These are phyloP conservation scores for Nemopilema nomurai DNA, from an alignment of 30 jellyfish, hydroid and myxozoan species.

Conservation along the genomic window DNA sequence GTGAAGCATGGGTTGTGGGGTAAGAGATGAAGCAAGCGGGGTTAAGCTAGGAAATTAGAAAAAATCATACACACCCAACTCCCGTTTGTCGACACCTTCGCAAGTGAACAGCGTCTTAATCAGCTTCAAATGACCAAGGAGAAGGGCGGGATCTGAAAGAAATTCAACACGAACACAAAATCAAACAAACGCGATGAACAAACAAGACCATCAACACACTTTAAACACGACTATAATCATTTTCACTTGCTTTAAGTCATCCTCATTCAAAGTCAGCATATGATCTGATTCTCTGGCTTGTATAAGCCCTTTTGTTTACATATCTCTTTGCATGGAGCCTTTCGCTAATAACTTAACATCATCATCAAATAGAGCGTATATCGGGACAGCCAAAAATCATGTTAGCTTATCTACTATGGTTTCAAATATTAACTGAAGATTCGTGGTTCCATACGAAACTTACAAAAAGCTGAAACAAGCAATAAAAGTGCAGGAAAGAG, in stretches of 20 bases:
- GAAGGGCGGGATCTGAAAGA: conserved; percentile 49
- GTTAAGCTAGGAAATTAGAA: neutral
- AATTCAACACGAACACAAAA: neutral
- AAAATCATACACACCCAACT: conserved; percentile 32
- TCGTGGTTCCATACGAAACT: no score
- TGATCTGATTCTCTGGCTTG: no score
- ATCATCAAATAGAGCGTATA: neutral
- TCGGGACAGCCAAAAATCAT: neutral
- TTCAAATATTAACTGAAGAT: no score
- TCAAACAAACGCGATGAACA: neutral
- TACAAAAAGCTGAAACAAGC: no score
- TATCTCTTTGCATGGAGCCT: neutral
- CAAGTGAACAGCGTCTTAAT: conserved; percentile 74
- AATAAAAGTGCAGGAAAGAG: no score
- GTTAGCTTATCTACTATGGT: no score
- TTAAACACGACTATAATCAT: no score
- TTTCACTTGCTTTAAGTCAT: no score
- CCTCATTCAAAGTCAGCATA: no score
- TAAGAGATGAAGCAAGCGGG: neutral
- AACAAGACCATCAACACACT: neutral
- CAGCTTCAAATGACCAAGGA: conserved; percentile 84
- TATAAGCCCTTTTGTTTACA: no score
- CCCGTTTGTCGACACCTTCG: conserved; percentile 76
- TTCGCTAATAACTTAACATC: neutral
- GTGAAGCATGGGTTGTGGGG: no score